Percentiles rank a stretch among this genome's conserved stretches.
Evolutionary conservation across 2,797 vertebrate genomes (phyloP).

Genomic region (Buceros bicornis): DNA sequence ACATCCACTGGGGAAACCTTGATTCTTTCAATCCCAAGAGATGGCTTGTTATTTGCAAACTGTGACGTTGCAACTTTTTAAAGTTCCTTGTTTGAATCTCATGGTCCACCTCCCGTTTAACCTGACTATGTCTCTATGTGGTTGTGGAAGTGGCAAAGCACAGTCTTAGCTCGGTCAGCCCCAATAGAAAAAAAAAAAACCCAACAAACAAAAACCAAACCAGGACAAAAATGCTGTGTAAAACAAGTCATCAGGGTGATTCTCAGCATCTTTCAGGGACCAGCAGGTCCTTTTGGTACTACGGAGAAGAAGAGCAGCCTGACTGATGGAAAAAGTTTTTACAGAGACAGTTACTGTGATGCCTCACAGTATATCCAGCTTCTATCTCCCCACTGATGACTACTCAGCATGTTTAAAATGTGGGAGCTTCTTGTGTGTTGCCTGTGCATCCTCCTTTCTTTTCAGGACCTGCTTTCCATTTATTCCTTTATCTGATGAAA

Average conservation of each 20-base stretch:
- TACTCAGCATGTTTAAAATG: not conserved
- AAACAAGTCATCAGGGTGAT: not conserved
- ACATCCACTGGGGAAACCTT: accelerated
- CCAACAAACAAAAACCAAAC: no score
- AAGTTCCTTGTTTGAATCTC: not conserved
- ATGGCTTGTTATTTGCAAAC: not conserved
- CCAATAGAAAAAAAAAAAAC: not conserved
- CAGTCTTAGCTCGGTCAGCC: not conserved
- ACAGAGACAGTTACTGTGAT: not conserved
- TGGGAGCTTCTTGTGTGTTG: not conserved
- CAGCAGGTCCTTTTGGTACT: not conserved
- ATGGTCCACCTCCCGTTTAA: not conserved
- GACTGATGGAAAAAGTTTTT: not conserved
- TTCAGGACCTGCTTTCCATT: not conserved
- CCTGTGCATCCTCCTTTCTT: not conserved
- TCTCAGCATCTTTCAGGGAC: not conserved
- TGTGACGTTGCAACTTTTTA: not conserved
- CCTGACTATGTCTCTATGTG: not conserved
- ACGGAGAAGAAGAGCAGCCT: not conserved
- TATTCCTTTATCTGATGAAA: not conserved
- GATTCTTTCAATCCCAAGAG: not conserved
- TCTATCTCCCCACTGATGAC: not conserved
- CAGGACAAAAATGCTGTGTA: no score
- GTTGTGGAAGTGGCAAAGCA: not conserved
- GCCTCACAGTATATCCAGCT: not conserved